These are phyloP conservation scores for Miltochrista miniata DNA, from an alignment of 2,888 invertebrate genomes.

Conservation along the genomic window DNA sequence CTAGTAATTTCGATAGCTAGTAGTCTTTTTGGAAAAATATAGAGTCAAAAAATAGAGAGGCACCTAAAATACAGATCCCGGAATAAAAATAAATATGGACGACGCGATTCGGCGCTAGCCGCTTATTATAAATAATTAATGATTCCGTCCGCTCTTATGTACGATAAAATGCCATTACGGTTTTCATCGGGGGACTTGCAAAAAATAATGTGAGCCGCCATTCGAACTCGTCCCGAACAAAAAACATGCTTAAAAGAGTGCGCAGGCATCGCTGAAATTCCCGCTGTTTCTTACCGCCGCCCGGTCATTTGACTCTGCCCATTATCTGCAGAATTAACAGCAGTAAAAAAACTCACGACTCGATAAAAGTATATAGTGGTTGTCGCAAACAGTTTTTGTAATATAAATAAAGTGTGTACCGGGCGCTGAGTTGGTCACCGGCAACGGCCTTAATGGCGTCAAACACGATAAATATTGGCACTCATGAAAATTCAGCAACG, in stretches of 20 bases:
- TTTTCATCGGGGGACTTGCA: constrained; percentile 76
- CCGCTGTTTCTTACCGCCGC: constrained; percentile 74
- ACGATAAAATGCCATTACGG: constrained; percentile 83
- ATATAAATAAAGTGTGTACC: constrained; percentile 61
- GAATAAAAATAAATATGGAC: constrained; percentile 65
- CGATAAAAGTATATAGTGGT: constrained; percentile 74
- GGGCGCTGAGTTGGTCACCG: constrained; percentile 57
- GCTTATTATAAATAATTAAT: constrained; percentile 84
- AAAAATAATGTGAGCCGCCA: constrained; percentile 76
- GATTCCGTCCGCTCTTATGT: constrained; percentile 80
- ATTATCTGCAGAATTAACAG: constrained; percentile 81
- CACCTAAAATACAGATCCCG: constrained; percentile 47
- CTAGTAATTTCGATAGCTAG: too few species aligned
- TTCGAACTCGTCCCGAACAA: constrained; percentile 67
- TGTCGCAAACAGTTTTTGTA: constrained; percentile 70
- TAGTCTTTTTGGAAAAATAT: constrained; percentile 1
- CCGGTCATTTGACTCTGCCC: constrained; percentile 80
- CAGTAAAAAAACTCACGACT: constrained; percentile 72
- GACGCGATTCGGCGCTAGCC: constrained; percentile 73
- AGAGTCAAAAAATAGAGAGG: constrained; percentile 47
- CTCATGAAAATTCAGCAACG: constrained; percentile 78
- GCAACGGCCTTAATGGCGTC: constrained; percentile 63
- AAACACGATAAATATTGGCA: constrained; percentile 68
- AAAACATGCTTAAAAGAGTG: constrained; percentile 78
- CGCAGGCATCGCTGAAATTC: constrained; percentile 80